Conservation (phyloP, 2,888 invertebrate genomes). For the Ametastegia equiseti region DNA sequence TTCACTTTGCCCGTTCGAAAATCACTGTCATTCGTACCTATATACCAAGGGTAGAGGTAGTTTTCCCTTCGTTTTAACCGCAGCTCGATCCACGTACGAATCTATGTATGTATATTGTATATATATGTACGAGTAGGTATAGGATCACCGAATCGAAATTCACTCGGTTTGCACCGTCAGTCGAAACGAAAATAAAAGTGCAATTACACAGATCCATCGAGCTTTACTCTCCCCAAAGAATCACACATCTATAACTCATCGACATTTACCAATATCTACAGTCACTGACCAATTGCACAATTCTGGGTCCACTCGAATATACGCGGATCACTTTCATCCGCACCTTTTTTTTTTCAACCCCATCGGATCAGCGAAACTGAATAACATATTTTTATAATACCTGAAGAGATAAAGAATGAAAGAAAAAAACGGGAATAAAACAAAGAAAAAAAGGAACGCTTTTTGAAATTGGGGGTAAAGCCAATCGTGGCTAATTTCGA, state of each 20-base stretch:
- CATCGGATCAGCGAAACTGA: not conserved
- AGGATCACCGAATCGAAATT: not conserved
- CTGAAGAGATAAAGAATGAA: not conserved
- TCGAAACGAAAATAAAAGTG: constrained; percentile 19
- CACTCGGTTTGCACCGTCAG: not conserved
- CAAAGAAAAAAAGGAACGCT: not conserved
- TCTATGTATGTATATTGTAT: too few relatives aligned
- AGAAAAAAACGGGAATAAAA: not conserved
- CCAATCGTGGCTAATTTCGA: constrained; percentile 42
- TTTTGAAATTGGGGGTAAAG: not conserved
- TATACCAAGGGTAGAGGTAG: not conserved
- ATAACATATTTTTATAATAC: too few relatives aligned
- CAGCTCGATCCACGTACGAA: not conserved
- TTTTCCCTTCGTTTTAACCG: constrained; percentile 8
- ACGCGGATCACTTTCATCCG: constrained; percentile 17
- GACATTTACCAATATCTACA: too few relatives aligned
- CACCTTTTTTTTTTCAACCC: not conserved
- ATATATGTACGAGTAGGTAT: not conserved
- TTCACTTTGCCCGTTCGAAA: constrained; percentile 40
- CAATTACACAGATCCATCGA: not conserved
- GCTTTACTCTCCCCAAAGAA: not conserved
- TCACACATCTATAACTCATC: constrained; percentile 21
- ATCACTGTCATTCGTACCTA: constrained; percentile 32
- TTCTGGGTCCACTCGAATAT: too few relatives aligned
- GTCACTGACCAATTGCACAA: too few relatives aligned